Conservation (phyloP, 2,888 invertebrate genomes). For the Tanypteryx hageni region DNA sequence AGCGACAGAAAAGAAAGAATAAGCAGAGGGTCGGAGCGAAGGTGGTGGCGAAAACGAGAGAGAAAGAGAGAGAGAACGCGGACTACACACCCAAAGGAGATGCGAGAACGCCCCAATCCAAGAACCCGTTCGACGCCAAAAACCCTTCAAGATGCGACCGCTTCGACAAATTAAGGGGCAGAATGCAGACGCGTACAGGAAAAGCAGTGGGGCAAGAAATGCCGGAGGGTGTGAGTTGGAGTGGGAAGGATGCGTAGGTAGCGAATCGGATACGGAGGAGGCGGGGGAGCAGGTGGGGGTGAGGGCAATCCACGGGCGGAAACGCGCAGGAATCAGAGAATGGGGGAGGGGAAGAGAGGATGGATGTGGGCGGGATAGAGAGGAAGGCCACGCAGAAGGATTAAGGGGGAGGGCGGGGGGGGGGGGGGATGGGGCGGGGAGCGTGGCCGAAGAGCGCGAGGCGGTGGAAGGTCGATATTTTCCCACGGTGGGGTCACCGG, state of each 20-base stretch:
- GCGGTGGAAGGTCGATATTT: constrained; percentile 49
- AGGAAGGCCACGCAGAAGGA: background rate
- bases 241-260: background rate
- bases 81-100: no score
- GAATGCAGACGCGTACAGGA: background rate
- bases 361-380: background rate
- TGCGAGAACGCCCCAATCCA: no score
- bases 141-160: no score
- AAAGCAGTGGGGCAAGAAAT: background rate
- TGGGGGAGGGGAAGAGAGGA: background rate
- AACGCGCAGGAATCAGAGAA: background rate
- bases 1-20: no score
- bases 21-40: no score
- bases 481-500: constrained; percentile 54
- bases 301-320: background rate
- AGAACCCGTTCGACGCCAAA: no score
- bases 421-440: background rate
- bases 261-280: background rate
- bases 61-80: no score
- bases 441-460: background rate
- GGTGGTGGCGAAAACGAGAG: no score
- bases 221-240: background rate
- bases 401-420: background rate
- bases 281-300: background rate
- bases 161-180: background rate